phyloP scores from a whole-genome alignment of 2,113 vertebrate species.

The Campylomormyrus tamandua region DNA sequence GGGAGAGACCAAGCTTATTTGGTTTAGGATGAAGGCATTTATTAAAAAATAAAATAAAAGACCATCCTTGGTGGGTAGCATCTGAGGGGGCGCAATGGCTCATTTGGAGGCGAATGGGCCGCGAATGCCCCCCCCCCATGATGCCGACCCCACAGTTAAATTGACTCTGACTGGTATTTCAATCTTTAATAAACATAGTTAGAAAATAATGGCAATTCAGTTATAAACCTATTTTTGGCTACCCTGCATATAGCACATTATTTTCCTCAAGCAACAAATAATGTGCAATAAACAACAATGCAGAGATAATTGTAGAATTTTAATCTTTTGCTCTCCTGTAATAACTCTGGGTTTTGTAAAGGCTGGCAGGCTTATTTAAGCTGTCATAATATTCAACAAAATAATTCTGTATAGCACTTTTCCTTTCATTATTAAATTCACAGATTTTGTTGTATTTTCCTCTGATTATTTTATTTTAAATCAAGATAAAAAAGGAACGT shows the following conservation, averaged over 20 bases:
- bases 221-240: background rate
- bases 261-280: background rate
- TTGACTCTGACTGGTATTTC: background rate
- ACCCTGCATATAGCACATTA: background rate
- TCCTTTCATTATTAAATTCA: background rate
- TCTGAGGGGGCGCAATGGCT: background rate
- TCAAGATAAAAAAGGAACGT: background rate
- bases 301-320: background rate
- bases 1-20: background rate
- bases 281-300: background rate
- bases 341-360: background rate
- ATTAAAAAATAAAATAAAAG: background rate
- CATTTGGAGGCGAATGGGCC: background rate
- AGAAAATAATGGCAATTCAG: background rate
- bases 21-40: background rate
- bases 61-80: background rate
- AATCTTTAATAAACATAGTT: background rate
- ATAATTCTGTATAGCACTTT: background rate
- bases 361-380: background rate
- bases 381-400: slow-evolving; percentile 7
- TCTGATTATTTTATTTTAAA: background rate
- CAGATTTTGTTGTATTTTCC: background rate
- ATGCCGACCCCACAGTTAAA: background rate
- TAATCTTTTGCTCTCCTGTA: background rate
- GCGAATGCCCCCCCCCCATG: background rate